These are phyloP conservation scores for Stegastes partitus DNA, from an alignment of 2,113 vertebrate genomes.

Conservation along the genomic window DNA sequence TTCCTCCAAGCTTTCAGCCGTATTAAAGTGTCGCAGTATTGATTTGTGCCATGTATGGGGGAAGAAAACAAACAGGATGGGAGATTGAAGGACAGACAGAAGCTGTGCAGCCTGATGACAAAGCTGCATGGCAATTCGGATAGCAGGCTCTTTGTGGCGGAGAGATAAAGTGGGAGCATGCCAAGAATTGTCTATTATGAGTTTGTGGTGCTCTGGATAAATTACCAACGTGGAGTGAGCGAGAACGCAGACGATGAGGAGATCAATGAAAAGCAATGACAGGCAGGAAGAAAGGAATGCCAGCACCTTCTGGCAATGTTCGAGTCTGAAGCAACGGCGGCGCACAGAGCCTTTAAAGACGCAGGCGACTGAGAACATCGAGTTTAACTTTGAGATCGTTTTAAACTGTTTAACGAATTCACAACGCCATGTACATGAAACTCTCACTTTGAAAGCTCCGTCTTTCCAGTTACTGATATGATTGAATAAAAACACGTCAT, in stretches of 20 bases:
- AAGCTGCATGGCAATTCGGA: constrained; percentile 49
- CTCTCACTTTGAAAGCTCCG: no score
- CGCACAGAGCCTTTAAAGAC: constrained; percentile 11
- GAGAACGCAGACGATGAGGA: constrained; percentile 15
- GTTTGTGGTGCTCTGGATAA: constrained; percentile 55
- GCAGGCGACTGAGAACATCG: not conserved
- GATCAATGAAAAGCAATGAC: constrained; percentile 73
- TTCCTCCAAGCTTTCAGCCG: constrained; percentile 50
- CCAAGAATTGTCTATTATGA: constrained; percentile 67
- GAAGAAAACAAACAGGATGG: constrained; percentile 46
- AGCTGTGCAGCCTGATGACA: constrained; percentile 51
- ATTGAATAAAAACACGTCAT: no score
- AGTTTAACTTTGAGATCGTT: not conserved
- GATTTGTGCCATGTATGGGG: constrained; percentile 54
- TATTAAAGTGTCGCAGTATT: constrained; percentile 66
- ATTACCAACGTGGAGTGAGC: constrained; percentile 37
- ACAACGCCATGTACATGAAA: not conserved
- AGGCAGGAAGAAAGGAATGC: constrained; percentile 18
- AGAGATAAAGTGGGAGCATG: constrained; percentile 54
- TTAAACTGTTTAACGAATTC: not conserved
- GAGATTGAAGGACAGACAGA: constrained; percentile 56
- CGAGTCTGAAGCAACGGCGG: constrained; percentile 21
- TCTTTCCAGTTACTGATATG: no score
- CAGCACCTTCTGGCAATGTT: constrained; percentile 35
- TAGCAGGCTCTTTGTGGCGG: constrained; percentile 33